Evolutionary conservation across 2,888 invertebrate genomes (phyloP), one percentile per base, ranked within the genome.

Genomic region (Parnassius orleans): DNA sequence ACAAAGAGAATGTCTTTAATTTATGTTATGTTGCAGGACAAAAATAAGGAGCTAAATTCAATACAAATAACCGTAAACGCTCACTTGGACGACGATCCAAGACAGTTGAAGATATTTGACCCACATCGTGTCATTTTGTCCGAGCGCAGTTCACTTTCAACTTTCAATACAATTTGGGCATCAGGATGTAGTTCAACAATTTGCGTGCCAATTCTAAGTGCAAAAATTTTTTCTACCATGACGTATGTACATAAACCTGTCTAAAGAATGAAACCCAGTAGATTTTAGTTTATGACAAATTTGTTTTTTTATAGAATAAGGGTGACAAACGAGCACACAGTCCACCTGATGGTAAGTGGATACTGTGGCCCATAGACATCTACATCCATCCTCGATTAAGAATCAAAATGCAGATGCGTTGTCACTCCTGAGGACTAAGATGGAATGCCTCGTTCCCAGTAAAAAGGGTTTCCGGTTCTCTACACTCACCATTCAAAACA

Each of bases 21-120:
- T 7, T 33, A 7, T 33, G 33, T 33, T 46, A 51, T 50, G 9
- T 62, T 62, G 51, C 57, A 66, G 66, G 57, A 63, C 41, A 60
- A 57, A 42, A 43, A 60, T 7, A 54, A 41, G 33, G 62, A 63
- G 44, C 50, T 54, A 44, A 51, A 63, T 54, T 54, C 62, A 50
- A 60, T 59, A 58, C 62, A 63, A 54, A 58, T 63, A 44, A 41
- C 53, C 3, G 14, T 61, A 1, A 62, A 63, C 11, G 63, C 63
- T 2, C 50, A 58, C 44, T 15, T 63, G 11, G 50, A 44, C 1
- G 50, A 58, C 1, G 62, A 63, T 54, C 62, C 62, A n/a, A 50
- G 41, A 33, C 33, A 41, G 7, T 46, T 12, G 5, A 54, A 54
- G 9, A 46, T n/a, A 14, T 63, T 63, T 50, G 19, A 58, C 19